Evolutionary conservation across 2,113 vertebrate species (phyloP), one percentile per base, ranked within the genome.

Genomic region (Ptychochromis oligacanthus): DNA sequence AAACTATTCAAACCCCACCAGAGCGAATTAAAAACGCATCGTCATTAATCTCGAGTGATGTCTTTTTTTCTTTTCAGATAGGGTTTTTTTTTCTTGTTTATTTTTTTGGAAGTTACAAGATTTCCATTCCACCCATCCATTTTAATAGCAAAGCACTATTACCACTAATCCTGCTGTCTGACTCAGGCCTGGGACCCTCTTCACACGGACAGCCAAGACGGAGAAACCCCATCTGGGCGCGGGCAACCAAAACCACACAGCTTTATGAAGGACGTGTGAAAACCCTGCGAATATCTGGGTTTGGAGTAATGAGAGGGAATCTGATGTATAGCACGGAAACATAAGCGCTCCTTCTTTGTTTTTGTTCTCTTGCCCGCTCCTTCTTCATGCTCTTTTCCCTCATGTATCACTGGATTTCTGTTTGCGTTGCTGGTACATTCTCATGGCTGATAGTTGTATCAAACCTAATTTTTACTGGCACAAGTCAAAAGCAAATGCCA

Each of bases 111-210:
- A 79, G 59, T 79, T 83, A 28, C 49, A 84, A 62, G 76, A 10
- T 90, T 82, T 75, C 77, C 77, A 81, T 87, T 65, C 64, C 65
- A 59, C 56, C 38, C 67, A n/a, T 88, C 82, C 81, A 83, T 87
- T 80, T 90, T 77, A 70, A 40, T 79, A 79, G 92, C 72, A 79
- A 75, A 89, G 82, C 75, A 34, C 59, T 77, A n/a, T 88, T 84
- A 88, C 80, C 77, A 70, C 90, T 92, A 92, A 94, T 92, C 90
- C 87, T 49, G 79, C 87, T 86, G 72, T 84, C 78, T 93, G 80
- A 81, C 72, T 80, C 36, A 31, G 55, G 24, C 54, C 40, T 57
- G 58, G 72, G 75, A 89, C 85, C 79, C 64, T 85, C 75, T 82
- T 87, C 61, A 56, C 75, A 83, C 75, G 72, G 70, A 87, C 56